phyloP scores from a whole-genome alignment of 2,113 vertebrate species.

The Nibea albiflora region DNA sequence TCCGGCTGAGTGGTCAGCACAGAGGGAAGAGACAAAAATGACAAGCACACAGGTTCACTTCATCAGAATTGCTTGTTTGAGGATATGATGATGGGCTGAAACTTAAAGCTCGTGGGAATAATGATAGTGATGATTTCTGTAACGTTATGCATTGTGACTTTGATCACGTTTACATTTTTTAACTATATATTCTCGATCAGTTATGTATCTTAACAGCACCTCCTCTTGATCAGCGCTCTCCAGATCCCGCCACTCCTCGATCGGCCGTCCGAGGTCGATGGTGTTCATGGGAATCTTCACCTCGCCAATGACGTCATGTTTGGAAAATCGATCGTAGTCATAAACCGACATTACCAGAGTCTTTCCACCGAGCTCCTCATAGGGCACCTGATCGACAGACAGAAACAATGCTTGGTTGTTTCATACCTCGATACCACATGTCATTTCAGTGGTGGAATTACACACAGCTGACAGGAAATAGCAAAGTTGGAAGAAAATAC shows the following conservation, averaged over 20 bases:
- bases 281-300: slow-evolving; percentile 98
- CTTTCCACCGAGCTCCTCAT: slow-evolving; percentile 97
- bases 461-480: neutral
- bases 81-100: neutral
- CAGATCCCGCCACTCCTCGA: slow-evolving; percentile 96
- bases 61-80: too few species aligned
- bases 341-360: slow-evolving; percentile 96
- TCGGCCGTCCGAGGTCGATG: slow-evolving; percentile 94
- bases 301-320: slow-evolving; percentile 97
- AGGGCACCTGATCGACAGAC: slow-evolving; percentile 87
- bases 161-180: neutral
- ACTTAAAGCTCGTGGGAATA: neutral
- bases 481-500: neutral
- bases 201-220: slow-evolving; percentile 77
- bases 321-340: slow-evolving; percentile 98
- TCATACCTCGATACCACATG: neutral
- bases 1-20: slow-evolving; percentile 87
- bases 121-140: neutral
- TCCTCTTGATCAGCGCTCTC: slow-evolving; percentile 97
- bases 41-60: slow-evolving; percentile 29
- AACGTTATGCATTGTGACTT: neutral
- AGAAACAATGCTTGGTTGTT: neutral
- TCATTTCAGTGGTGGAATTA: neutral
- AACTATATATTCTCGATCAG: neutral
- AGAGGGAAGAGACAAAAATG: slow-evolving; percentile 42